Evolutionary conservation across 2,113 vertebrate genomes (phyloP).

Genomic region (Todiramphus chloris): DNA sequence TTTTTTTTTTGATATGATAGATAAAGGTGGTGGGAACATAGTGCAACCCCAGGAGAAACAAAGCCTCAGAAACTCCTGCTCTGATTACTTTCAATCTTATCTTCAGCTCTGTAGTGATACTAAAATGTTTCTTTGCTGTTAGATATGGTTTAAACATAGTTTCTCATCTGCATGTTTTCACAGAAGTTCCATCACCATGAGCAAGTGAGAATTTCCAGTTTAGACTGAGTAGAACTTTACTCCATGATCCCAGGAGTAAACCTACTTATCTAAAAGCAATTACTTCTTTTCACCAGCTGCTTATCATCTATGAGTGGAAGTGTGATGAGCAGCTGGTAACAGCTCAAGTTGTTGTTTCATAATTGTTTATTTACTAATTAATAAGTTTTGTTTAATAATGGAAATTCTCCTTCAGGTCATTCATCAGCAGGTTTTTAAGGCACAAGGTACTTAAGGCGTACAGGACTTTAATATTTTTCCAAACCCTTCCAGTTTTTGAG

Average conservation of each 20-base stretch:
- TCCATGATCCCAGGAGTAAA: not conserved
- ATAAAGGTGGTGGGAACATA: not conserved
- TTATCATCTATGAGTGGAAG: not conserved
- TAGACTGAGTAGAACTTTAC: not conserved
- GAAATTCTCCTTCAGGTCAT: not conserved
- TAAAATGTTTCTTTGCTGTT: not conserved
- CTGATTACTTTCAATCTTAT: not conserved
- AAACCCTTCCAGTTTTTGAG: not conserved
- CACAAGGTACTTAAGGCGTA: not conserved
- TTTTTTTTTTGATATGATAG: not conserved
- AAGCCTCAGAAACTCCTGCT: not conserved
- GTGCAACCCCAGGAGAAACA: not conserved
- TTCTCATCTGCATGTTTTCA: not conserved
- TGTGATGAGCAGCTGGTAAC: not conserved
- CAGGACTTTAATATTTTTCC: not conserved
- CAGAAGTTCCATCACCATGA: fast-evolving
- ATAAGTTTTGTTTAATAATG: not conserved
- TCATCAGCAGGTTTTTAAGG: not conserved
- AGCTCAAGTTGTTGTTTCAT: not conserved
- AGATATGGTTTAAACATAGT: not conserved
- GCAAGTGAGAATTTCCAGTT: not conserved
- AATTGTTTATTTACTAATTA: not conserved
- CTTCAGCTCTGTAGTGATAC: not conserved
- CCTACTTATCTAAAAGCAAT: not conserved
- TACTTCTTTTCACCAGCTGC: not conserved